Percentiles rank a stretch among this genome's conserved stretches.
Evolutionary conservation across 2,888 invertebrate genomes (phyloP).

Genomic region (Argynnis bischoffii): DNA sequence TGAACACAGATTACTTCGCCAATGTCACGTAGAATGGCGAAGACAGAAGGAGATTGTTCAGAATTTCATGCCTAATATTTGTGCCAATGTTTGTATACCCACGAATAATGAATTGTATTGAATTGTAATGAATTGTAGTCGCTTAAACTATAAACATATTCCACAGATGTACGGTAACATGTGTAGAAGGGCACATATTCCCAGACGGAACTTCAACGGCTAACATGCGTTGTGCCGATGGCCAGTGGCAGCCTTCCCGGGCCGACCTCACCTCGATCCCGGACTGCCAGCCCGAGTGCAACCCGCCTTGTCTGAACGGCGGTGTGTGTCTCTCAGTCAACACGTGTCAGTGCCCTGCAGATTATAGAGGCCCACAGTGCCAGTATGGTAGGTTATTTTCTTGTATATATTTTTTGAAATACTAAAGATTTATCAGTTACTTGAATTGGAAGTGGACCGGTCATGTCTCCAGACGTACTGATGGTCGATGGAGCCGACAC

Average conservation of each 20-base stretch:
- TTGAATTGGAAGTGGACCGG: too few relatives aligned
- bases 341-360: conserved; percentile 89
- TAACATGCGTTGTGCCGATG: conserved; percentile 86
- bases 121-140: neutral
- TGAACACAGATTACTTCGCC: too few relatives aligned
- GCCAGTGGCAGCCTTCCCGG: conserved; percentile 87
- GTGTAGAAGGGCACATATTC: conserved; percentile 85
- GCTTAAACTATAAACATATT: neutral
- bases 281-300: conserved; percentile 86
- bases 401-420: too few relatives aligned
- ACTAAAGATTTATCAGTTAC: too few relatives aligned
- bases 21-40: too few relatives aligned
- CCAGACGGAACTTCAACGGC: conserved; percentile 87
- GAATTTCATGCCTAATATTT: too few relatives aligned
- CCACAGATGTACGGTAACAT: conserved; percentile 85
- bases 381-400: conserved; percentile 79
- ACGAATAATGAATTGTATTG: too few relatives aligned
- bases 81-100: too few relatives aligned
- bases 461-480: too few relatives aligned
- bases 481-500: too few relatives aligned
- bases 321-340: conserved; percentile 91
- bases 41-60: too few relatives aligned
- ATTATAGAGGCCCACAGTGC: conserved; percentile 87
- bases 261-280: conserved; percentile 84
- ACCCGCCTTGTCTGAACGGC: conserved; percentile 89